These are phyloP conservation scores for Hirudinaria manillensis DNA, from an alignment of 2,888 invertebrate genomes.

Conservation along the genomic window DNA sequence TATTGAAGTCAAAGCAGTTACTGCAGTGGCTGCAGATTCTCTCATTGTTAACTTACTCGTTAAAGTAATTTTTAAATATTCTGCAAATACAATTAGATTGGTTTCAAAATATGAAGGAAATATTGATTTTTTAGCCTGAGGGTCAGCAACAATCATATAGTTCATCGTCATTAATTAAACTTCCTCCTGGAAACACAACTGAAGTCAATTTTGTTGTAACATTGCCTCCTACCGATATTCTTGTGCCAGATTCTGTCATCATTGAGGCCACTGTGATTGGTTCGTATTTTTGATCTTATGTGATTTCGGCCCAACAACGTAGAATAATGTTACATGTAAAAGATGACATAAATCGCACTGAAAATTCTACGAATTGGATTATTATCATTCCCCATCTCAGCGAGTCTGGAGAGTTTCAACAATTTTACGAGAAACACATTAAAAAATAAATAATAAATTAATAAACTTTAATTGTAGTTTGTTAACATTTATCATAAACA, in stretches of 20 bases:
- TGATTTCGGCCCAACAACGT: no score
- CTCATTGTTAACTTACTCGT: constrained; percentile 69
- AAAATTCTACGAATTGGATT: no score
- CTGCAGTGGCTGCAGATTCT: constrained; percentile 71
- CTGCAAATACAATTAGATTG: no score
- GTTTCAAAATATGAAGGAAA: no score
- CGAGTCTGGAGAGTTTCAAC: no score
- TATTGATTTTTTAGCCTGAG: constrained; percentile 61
- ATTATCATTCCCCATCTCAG: no score
- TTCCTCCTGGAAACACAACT: not conserved
- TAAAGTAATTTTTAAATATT: constrained; percentile 62
- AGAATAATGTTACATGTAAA: no score
- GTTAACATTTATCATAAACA: no score
- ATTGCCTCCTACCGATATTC: constrained; percentile 61
- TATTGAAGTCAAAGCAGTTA: constrained; percentile 70
- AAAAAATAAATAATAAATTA: no score
- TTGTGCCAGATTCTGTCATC: constrained; percentile 67
- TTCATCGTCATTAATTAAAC: constrained; percentile 65
- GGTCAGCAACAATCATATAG: constrained; percentile 71
- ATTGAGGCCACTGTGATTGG: constrained; percentile 68
- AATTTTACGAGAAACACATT: no score
- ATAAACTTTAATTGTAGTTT: no score
- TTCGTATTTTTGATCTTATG: constrained; percentile 28
- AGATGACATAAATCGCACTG: no score
- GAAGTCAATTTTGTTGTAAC: not conserved